Conservation (phyloP, 1,140 invertebrate species). For the Agrypnia vestita region DNA sequence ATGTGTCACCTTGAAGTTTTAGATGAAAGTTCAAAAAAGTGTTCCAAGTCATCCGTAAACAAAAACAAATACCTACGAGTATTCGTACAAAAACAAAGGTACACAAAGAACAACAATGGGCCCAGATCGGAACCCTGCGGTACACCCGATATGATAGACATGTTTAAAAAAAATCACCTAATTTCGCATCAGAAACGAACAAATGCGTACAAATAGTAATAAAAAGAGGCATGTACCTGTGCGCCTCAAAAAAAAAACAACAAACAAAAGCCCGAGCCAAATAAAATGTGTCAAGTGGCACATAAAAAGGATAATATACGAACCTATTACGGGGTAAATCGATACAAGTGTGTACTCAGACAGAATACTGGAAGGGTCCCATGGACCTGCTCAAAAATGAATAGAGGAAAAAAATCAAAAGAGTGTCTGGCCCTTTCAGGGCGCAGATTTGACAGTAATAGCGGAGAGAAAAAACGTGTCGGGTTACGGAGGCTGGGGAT, state of each 20-base stretch:
- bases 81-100: too few species aligned
- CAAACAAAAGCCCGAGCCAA: neutral
- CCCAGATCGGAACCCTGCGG: too few species aligned
- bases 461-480: slow-evolving; percentile 43
- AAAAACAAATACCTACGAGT: too few species aligned
- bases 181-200: slow-evolving; percentile 17
- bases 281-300: slow-evolving; percentile 44
- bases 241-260: neutral
- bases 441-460: slow-evolving; percentile 41
- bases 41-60: too few species aligned
- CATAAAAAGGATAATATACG: slow-evolving; percentile 44
- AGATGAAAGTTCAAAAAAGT: too few species aligned
- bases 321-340: slow-evolving; percentile 38
- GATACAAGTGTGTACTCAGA: slow-evolving; percentile 32
- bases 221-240: slow-evolving; percentile 14
- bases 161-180: neutral
- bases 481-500: slow-evolving; percentile 18
- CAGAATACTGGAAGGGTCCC: neutral
- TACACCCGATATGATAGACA: too few species aligned
- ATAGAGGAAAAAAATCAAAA: slow-evolving; percentile 9
- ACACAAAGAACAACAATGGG: too few species aligned
- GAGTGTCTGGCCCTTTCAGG: slow-evolving; percentile 18
- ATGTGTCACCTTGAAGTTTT: too few species aligned
- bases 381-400: slow-evolving; percentile 17
- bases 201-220: neutral